Conservation (phyloP, 1,140 invertebrate genomes). For the Scaptomyza montana region DNA sequence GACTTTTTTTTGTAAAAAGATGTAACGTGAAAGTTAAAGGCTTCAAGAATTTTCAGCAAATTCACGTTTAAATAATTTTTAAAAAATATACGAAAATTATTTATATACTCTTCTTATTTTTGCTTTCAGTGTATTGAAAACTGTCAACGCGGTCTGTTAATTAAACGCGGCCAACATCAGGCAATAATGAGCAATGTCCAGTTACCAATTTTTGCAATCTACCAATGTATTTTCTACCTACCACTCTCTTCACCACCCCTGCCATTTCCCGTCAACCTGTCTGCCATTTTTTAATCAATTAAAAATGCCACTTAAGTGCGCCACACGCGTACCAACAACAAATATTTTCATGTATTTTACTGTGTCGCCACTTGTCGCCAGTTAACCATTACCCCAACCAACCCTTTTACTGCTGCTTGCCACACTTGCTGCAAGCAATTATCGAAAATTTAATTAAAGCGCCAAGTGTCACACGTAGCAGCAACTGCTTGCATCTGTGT, state of each 20-base stretch:
- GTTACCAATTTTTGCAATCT: constrained; percentile 12
- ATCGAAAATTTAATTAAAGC: constrained; percentile 81
- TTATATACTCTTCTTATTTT: background rate
- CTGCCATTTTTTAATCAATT: constrained; percentile 74
- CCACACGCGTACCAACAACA: constrained; percentile 29
- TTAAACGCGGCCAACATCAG: constrained; percentile 56
- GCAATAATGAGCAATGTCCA: constrained; percentile 43
- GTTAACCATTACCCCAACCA: background rate
- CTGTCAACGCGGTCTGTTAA: constrained; percentile 58
- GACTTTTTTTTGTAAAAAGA: too few relatives aligned
- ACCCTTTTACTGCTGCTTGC: background rate
- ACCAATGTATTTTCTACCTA: background rate
- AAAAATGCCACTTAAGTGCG: constrained; percentile 71
- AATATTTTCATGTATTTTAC: constrained; percentile 59
- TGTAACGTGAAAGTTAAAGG: too few relatives aligned
- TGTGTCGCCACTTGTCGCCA: constrained; percentile 30
- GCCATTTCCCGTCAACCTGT: background rate
- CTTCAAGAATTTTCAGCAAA: too few relatives aligned
- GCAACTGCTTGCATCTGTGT: constrained; percentile 8
- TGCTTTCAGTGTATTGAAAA: background rate
- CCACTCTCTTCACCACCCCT: background rate
- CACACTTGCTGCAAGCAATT: constrained; percentile 65
- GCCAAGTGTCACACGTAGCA: constrained; percentile 64
- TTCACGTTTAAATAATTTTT: too few relatives aligned
- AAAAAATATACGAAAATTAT: too few relatives aligned